These are phyloP conservation scores for Sebastes schlegelii DNA, from an alignment of 2,113 vertebrate species.

Conservation along the genomic window DNA sequence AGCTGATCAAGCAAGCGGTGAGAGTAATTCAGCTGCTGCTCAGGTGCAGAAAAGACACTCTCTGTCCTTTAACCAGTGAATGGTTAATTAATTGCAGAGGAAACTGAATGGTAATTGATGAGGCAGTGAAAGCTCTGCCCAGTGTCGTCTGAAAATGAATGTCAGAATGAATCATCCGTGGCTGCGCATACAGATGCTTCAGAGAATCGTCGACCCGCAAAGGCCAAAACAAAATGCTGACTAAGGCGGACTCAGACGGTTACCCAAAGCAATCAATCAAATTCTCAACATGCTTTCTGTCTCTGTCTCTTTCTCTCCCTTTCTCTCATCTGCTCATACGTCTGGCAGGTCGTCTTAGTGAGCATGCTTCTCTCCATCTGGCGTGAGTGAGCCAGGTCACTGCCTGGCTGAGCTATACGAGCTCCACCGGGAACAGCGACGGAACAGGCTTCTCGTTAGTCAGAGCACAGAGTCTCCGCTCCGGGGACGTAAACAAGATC, in stretches of 20 bases:
- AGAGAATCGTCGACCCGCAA: no score
- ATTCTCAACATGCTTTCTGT: constrained; percentile 12
- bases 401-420: constrained; percentile 33
- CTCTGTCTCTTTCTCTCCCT: no score
- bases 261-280: constrained; percentile 7
- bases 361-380: constrained; percentile 60
- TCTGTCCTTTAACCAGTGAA: constrained; percentile 6
- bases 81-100: constrained; percentile 31
- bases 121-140: constrained; percentile 16
- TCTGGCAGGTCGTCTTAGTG: constrained; percentile 40
- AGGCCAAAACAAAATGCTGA: no score
- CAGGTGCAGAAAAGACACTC: constrained; percentile 17
- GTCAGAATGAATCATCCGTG: background rate
- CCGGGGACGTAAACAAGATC: constrained; percentile 53
- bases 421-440: constrained; percentile 15
- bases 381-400: constrained; percentile 31
- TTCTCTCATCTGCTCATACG: no score
- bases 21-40: constrained; percentile 27
- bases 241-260: background rate
- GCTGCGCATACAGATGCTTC: background rate
- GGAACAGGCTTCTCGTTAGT: constrained; percentile 35
- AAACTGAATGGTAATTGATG: background rate
- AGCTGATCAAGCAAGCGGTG: constrained; percentile 5
- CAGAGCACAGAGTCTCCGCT: constrained; percentile 37
- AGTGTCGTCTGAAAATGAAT: background rate